These are phyloP conservation scores for Xanthorhoe designata DNA, from an alignment of 2,888 invertebrate species.

Conservation along the genomic window DNA sequence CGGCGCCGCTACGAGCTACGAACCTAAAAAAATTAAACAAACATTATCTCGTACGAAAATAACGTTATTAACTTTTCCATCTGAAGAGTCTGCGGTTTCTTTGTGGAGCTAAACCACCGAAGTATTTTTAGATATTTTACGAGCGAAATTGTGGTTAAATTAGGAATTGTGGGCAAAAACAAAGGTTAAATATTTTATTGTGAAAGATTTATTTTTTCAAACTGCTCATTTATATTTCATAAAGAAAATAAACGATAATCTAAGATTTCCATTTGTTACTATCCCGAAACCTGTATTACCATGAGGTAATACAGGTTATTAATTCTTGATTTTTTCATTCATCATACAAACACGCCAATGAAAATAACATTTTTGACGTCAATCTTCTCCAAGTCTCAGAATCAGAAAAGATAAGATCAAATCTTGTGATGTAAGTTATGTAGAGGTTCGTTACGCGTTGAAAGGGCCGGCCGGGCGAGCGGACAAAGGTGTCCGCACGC, in stretches of 20 bases:
- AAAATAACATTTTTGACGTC: too few relatives aligned
- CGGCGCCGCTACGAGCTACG: conserved; percentile 23
- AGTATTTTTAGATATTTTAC: background rate
- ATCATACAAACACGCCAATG: too few relatives aligned
- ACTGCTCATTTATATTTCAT: background rate
- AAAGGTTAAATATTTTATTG: background rate
- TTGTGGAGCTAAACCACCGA: conserved; percentile 2
- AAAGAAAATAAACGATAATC: background rate
- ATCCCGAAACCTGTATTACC: too few relatives aligned
- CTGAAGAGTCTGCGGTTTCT: conserved; percentile 3
- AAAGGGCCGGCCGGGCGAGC: too few relatives aligned
- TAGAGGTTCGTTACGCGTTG: too few relatives aligned
- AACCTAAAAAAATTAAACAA: background rate
- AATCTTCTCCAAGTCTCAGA: background rate
- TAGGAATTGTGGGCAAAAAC: background rate
- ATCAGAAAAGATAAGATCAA: too few relatives aligned
- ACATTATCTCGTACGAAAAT: background rate
- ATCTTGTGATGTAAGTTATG: too few relatives aligned
- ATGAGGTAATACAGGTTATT: too few relatives aligned
- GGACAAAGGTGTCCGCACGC: background rate
- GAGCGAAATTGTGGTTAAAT: background rate
- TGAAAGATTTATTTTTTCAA: background rate
- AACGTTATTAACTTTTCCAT: conserved; percentile 6
- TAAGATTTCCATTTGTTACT: too few relatives aligned
- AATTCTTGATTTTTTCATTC: too few relatives aligned